Evolutionary conservation across 2,797 vertebrate genomes (phyloP).

Genomic region (Ptychadena robeensis): DNA sequence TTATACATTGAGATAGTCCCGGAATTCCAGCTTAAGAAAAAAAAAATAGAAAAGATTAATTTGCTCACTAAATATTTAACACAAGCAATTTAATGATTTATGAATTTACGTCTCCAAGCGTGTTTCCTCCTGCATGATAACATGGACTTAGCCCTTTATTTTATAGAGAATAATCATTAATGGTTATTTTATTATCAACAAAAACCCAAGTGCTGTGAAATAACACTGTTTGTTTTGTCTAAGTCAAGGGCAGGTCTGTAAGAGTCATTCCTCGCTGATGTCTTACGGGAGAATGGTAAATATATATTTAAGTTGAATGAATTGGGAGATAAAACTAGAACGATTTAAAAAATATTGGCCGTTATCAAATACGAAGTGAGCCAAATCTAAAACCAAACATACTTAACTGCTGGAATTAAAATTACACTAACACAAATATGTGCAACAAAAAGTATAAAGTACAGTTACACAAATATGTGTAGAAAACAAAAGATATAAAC

Average conservation of each 20-base stretch:
- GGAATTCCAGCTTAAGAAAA: background rate
- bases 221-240: conserved; percentile 17
- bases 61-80: conserved; percentile 13
- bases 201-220: background rate
- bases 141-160: conserved; percentile 20
- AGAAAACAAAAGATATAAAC: too few relatives aligned
- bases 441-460: too few relatives aligned
- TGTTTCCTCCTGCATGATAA: conserved; percentile 25
- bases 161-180: conserved; percentile 14
- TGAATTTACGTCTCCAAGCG: conserved; percentile 1
- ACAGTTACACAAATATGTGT: too few relatives aligned
- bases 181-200: conserved; percentile 35
- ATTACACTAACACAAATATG: too few relatives aligned
- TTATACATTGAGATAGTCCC: conserved; percentile 25
- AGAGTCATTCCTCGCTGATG: background rate
- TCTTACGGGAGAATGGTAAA: background rate
- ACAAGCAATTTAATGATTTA: conserved; percentile 28
- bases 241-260: conserved; percentile 43
- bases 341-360: background rate
- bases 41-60: conserved; percentile 30
- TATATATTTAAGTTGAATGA: background rate
- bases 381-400: too few relatives aligned
- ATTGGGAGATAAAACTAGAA: background rate
- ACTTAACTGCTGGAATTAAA: too few relatives aligned
- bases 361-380: too few relatives aligned